A percentile compares a stretch with the other conserved stretches of the same genome.
Conservation (phyloP, 2,888 invertebrate species). For the Macrosiphum euphorbiae region DNA sequence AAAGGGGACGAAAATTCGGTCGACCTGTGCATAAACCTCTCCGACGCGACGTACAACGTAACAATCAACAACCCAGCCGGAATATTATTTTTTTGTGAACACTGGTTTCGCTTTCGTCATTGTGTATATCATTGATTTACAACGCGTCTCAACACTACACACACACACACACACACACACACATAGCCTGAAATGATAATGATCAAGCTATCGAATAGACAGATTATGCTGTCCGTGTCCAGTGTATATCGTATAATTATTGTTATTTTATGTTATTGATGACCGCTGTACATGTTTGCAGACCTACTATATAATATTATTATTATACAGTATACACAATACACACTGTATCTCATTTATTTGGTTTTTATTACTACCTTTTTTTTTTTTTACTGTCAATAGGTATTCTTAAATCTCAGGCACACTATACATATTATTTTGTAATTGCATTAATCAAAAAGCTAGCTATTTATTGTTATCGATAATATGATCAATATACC, state of each 20-base stretch:
- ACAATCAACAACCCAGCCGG: background rate
- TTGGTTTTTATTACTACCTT: background rate
- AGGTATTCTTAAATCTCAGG: conserved; percentile 3
- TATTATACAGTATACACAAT: background rate
- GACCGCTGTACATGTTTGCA: conserved; percentile 18
- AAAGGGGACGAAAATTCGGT: background rate
- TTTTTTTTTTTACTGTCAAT: background rate
- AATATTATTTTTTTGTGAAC: background rate
- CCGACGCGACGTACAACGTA: background rate
- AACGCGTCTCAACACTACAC: background rate
- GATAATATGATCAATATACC: background rate
- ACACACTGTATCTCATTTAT: background rate
- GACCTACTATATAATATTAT: conserved; percentile 13
- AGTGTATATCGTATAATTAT: conserved; percentile 46
- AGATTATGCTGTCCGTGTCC: conserved; percentile 42
- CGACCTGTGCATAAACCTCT: background rate
- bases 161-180: conserved; percentile 3
- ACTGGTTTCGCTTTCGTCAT: conserved; percentile 29
- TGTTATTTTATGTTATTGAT: conserved; percentile 48
- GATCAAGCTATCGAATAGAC: conserved; percentile 21
- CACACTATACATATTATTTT: background rate
- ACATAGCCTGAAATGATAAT: conserved; percentile 33
- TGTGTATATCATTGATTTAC: background rate
- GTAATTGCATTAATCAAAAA: background rate
- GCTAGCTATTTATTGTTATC: background rate